phyloP scores from a whole-genome alignment of 1,140 invertebrate genomes.

The Eumaeus atala region DNA sequence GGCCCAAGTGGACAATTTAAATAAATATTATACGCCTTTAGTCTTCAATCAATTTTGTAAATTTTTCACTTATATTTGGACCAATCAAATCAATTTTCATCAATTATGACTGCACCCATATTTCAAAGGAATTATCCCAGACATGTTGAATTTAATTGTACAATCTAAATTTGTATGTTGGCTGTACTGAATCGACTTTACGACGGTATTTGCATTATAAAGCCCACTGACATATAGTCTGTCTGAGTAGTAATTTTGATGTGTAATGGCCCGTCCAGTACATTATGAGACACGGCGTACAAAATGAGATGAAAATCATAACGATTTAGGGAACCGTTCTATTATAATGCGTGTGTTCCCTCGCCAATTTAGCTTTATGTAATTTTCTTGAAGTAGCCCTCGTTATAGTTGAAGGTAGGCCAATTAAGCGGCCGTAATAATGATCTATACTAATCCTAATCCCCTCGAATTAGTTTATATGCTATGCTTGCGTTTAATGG shows the following conservation, averaged over 20 bases:
- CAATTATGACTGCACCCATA: slow-evolving; percentile 18
- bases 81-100: slow-evolving; percentile 19
- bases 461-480: slow-evolving; percentile 1
- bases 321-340: slow-evolving; percentile 40
- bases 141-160: slow-evolving; percentile 29
- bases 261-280: slow-evolving; percentile 53
- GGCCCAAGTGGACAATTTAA: no score
- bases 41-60: no score
- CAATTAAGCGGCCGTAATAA: slow-evolving; percentile 4
- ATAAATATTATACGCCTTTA: no score
- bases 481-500: no score
- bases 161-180: slow-evolving; percentile 43
- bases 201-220: slow-evolving; percentile 54
- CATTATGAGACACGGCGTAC: slow-evolving; percentile 42
- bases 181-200: slow-evolving; percentile 40
- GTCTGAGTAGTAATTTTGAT: slow-evolving; percentile 56
- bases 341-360: slow-evolving; percentile 22
- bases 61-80: neutral
- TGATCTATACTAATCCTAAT: slow-evolving; percentile 1
- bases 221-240: slow-evolving; percentile 42
- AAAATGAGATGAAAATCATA: slow-evolving; percentile 44
- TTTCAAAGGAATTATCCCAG: slow-evolving; percentile 26
- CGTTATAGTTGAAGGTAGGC: slow-evolving; percentile 1
- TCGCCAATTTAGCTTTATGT: slow-evolving; percentile 5
- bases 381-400: slow-evolving; percentile 2